These are phyloP conservation scores for Lycophotia porphyrea DNA, from an alignment of 2,888 invertebrate genomes.

Conservation along the genomic window DNA sequence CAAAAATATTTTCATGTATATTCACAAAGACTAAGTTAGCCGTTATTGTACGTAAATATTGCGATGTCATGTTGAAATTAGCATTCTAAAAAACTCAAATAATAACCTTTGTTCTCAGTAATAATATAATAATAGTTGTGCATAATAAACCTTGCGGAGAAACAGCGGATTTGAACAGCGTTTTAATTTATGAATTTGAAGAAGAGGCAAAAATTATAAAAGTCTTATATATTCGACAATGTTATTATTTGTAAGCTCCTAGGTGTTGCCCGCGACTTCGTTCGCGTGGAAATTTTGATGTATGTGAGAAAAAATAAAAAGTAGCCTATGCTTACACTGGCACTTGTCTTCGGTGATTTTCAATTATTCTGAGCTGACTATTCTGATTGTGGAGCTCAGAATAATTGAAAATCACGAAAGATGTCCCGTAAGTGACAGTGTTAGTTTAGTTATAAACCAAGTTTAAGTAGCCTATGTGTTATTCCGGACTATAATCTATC, in stretches of 20 bases:
- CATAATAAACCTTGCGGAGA: background rate
- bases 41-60: conserved; percentile 17
- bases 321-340: no score
- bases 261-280: background rate
- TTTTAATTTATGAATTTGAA: conserved; percentile 4
- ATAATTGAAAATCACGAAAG: no score
- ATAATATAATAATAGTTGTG: conserved; percentile 5
- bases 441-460: no score
- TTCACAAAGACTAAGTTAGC: conserved; percentile 24
- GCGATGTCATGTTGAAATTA: conserved; percentile 40
- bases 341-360: no score
- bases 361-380: no score
- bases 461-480: no score
- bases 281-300: background rate
- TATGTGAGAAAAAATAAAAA: no score
- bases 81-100: conserved; percentile 1
- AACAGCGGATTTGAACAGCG: background rate
- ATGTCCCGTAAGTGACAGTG: no score
- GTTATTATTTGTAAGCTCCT: background rate
- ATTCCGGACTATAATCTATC: background rate
- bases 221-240: no score
- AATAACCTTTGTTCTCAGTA: conserved; percentile 35
- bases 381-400: no score
- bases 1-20: background rate
- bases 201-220: no score